Evolutionary conservation across 2,888 invertebrate genomes (phyloP).

Genomic region (Mermis nigrescens): DNA sequence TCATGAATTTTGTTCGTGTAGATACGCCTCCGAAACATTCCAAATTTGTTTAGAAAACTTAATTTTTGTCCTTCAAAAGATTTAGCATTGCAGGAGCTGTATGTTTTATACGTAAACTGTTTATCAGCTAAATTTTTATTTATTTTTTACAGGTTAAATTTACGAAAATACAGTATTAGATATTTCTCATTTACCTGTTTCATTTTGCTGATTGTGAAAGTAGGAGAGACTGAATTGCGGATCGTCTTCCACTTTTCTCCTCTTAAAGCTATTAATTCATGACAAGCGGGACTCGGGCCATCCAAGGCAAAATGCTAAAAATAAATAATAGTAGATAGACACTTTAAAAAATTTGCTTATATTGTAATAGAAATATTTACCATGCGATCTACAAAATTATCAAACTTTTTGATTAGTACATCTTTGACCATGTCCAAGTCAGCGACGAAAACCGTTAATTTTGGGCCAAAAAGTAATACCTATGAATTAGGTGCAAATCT

Average conservation of each 20-base stretch:
- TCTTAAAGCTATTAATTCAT: background rate
- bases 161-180: no score
- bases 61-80: no score
- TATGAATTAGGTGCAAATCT: no score
- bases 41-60: no score
- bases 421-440: constrained; percentile 30
- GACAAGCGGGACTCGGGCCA: background rate
- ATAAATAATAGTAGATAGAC: background rate
- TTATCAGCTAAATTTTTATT: no score
- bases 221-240: background rate
- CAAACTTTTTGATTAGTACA: constrained; percentile 32
- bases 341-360: background rate
- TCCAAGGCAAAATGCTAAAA: background rate
- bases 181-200: constrained; percentile 2
- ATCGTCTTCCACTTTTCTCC: background rate
- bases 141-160: no score
- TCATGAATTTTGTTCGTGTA: no score
- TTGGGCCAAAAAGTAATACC: background rate
- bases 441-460: constrained; percentile 29
- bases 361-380: constrained; percentile 16
- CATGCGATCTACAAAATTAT: constrained; percentile 31
- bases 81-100: no score
- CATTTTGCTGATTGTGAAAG: constrained; percentile 2
- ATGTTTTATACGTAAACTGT: no score
- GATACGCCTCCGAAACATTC: no score